Percentiles rank a stretch among this genome's conserved stretches.
Conservation (phyloP, 2,888 invertebrate genomes). For the Hypercompe scribonia region DNA sequence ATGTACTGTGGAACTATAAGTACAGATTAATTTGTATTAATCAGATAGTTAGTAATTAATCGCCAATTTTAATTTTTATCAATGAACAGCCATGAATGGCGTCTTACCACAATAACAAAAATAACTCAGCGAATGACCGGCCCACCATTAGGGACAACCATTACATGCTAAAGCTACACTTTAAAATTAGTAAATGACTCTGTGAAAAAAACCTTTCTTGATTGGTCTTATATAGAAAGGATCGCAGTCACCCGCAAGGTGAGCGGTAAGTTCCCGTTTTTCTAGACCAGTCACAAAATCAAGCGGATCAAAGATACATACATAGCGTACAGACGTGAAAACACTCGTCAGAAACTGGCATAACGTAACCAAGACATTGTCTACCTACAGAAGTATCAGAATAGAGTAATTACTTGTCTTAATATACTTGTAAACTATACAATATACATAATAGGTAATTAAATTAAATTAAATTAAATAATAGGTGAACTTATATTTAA, state of each 20-base stretch:
- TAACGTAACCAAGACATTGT: conserved; percentile 53
- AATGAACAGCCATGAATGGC: no score
- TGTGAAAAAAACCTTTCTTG: conserved; percentile 78
- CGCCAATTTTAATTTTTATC: not conserved
- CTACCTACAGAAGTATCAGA: conserved; percentile 24
- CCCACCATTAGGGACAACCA: not conserved
- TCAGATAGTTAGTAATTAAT: not conserved
- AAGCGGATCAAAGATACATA: conserved; percentile 93
- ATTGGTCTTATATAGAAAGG: conserved; percentile 92
- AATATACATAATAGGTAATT: no score
- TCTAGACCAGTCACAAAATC: conserved; percentile 97
- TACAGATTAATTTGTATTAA: not conserved
- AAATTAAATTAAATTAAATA: no score
- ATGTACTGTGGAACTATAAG: no score
- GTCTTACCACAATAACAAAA: no score
- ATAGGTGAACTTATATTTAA: no score
- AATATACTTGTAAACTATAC: no score
- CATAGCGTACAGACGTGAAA: conserved; percentile 87
- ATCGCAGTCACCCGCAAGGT: conserved; percentile 95
- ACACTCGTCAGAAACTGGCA: conserved; percentile 51
- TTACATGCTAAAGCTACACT: no score
- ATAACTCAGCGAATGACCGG: no score
- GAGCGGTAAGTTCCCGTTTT: conserved; percentile 95
- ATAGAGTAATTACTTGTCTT: no score
- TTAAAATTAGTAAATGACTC: no score